phyloP scores from a whole-genome alignment of 2,888 invertebrate genomes.

The Abrostola tripartita region DNA sequence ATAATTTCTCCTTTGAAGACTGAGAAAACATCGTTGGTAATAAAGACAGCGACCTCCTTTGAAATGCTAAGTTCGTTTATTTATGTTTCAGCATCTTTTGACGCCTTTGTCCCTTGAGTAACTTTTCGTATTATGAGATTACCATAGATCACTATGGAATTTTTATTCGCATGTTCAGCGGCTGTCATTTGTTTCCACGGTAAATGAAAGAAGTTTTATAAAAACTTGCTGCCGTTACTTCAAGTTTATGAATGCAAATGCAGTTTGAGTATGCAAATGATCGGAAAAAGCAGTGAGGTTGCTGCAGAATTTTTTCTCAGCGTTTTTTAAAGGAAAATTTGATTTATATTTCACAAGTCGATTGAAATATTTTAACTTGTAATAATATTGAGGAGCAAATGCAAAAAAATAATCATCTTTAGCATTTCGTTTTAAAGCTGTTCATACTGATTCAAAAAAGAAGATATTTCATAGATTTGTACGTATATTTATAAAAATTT shows the following conservation, averaged over 20 bases:
- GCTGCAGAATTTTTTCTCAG: constrained; percentile 13
- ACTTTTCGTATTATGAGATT: constrained; percentile 24
- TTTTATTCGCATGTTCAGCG: constrained; percentile 36
- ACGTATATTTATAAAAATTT: constrained; percentile 24
- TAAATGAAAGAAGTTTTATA: constrained; percentile 49
- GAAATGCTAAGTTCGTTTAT: constrained; percentile 49
- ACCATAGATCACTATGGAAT: constrained; percentile 35
- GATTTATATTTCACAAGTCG: background rate
- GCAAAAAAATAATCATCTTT: background rate
- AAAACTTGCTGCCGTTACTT: constrained; percentile 32
- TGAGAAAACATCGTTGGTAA: constrained; percentile 28
- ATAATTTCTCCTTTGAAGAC: constrained; percentile 50
- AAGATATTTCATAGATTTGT: background rate
- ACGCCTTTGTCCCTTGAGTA: constrained; percentile 21
- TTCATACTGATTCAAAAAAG: too few species aligned
- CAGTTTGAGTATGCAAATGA: constrained; percentile 57
- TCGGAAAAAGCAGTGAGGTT: constrained; percentile 39
- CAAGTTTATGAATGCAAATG: constrained; percentile 58
- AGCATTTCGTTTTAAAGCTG: background rate
- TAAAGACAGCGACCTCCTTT: constrained; percentile 33
- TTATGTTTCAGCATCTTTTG: constrained; percentile 30
- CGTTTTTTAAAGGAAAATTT: constrained; percentile 2
- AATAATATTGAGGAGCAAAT: too few species aligned
- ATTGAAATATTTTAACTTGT: background rate
- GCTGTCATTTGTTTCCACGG: constrained; percentile 43